These are phyloP conservation scores for Oreochromis spilurus DNA, from an alignment of 2,113 vertebrate species.

Conservation along the genomic window DNA sequence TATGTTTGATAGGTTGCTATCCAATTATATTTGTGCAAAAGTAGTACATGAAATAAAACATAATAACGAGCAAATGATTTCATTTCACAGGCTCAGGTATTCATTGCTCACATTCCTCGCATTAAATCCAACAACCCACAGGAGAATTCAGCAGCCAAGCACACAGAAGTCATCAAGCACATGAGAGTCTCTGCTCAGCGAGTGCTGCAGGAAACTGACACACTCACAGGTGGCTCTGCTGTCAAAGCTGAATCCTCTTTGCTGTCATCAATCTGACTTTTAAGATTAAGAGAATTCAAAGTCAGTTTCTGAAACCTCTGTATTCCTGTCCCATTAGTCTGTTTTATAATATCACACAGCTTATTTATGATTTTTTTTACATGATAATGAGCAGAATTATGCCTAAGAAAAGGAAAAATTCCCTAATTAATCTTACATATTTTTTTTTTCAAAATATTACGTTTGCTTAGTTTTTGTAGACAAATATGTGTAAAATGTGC, in stretches of 20 bases:
- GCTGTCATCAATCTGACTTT: not conserved
- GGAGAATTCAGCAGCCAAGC: not conserved
- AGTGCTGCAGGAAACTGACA: not conserved
- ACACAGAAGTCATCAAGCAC: not conserved
- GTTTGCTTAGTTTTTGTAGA: not conserved
- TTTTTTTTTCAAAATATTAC: not conserved
- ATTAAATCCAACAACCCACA: not conserved
- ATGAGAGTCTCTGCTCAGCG: not conserved
- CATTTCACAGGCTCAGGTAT: not conserved
- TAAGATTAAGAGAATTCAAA: not conserved
- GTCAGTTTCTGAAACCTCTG: not conserved
- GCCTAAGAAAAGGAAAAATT: not conserved
- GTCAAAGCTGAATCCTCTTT: not conserved
- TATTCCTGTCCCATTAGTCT: not conserved
- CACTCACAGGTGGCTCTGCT: not conserved
- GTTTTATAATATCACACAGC: not conserved
- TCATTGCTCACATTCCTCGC: not conserved
- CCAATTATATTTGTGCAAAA: not conserved
- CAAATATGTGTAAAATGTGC: not conserved
- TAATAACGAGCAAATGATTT: not conserved
- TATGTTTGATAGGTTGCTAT: not conserved
- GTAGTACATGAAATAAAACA: not conserved
- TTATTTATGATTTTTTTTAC: not conserved
- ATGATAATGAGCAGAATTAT: not conserved
- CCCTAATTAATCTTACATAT: not conserved